A percentile compares a stretch with the other conserved stretches of the same genome.
Evolutionary conservation across 92 coral and sea anemone genomes (phyloP).

Genomic region (Umimayanthus kanabou): DNA sequence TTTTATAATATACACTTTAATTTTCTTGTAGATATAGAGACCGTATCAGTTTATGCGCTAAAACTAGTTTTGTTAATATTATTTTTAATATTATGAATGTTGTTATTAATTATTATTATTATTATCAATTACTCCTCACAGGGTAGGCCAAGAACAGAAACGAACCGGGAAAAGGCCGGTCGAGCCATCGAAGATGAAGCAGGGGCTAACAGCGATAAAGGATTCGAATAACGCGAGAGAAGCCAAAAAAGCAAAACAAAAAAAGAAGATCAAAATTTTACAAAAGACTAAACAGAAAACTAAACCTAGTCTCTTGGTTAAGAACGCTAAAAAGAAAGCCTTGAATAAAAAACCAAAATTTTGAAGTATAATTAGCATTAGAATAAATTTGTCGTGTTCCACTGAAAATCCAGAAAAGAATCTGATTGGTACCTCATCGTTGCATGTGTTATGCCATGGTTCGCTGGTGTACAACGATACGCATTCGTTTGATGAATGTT

Average conservation of each 20-base stretch:
- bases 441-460: no score
- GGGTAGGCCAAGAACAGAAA: slow-evolving; percentile 16
- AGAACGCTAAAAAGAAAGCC: no score
- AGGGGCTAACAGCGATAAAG: neutral
- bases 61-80: neutral
- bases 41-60: no score
- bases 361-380: no score
- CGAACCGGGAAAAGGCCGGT: neutral
- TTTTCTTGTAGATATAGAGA: no score
- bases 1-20: no score
- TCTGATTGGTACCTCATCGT: no score
- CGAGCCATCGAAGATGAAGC: neutral
- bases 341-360: no score
- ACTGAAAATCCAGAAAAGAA: no score
- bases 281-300: neutral
- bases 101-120: neutral
- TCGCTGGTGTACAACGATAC: no score
- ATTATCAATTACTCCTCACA: neutral
- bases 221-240: neutral
- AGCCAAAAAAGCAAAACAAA: neutral
- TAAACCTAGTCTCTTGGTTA: neutral
- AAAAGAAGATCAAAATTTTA: neutral
- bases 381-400: no score
- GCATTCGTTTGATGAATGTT: no score
- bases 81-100: neutral